Base-by-base conservation (phyloP, 2,113 vertebrate species). In the Chaetodon trifascialis region DNA sequence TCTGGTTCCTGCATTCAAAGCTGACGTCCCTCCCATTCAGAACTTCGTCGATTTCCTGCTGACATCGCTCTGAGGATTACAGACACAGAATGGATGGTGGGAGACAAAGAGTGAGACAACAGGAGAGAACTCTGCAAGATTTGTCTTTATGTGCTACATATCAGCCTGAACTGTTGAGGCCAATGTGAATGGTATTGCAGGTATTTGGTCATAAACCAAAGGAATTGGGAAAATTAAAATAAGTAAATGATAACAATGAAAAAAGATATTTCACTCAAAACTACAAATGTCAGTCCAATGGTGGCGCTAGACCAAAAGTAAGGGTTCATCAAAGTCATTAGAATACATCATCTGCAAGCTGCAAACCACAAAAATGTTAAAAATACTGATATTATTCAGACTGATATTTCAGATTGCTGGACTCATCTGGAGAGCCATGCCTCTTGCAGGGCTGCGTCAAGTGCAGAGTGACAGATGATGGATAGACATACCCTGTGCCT, bases 1-100 rank as follows among this genome's bases (percentile, higher is more conserved):
- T 91, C 25, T 74, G 38, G 34, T 62, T 46, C 55, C 86, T 88
- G 73, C 89, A 83, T 19, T 91, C 84, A 49, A 73, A 91, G 38
- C 36, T 62, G 1, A 59, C 79, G 10, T 56, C 76, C 34, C 86
- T 84, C n/a, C 86, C 66, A 5, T 76, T 55, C 58, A 88, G 42
- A 7, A 75, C 62, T 7, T 19, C 17, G 42, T 88, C 81, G 4
- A 89, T 86, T 54, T 91, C 90, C 65, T 75, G 75, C 51, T 89
- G 83, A 73, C 86, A 89, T 4, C 47, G 73, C 21, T 88, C 82
- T 88, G 51, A 44, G 30, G 7, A 36, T 23, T 7, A 68, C 14
- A 73, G 0, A 55, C 6, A 38, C 5, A 19, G 11, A 11, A 12
- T 9, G 54, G 42, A n/a, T 11, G 34, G 23, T 7, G 11, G 71